These are phyloP conservation scores for Alectoris magna DNA, from an alignment of 2,797 vertebrate species.

Conservation along the genomic window DNA sequence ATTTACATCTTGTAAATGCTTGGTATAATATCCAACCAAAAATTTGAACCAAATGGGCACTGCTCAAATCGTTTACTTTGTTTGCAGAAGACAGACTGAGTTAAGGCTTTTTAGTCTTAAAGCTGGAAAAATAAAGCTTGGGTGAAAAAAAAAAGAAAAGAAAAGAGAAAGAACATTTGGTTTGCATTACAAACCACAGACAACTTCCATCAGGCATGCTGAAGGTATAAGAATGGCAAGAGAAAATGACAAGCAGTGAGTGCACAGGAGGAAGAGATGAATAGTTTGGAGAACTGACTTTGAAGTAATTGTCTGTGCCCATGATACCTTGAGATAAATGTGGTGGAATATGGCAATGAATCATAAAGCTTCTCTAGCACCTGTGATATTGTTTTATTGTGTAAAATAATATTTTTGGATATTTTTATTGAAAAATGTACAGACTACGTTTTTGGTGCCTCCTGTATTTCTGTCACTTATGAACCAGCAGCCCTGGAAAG, in stretches of 20 bases:
- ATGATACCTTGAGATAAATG: constrained; percentile 29
- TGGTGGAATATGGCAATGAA: constrained; percentile 15
- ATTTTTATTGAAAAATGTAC: constrained; percentile 29
- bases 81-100: constrained; percentile 42
- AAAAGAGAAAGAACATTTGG: constrained; percentile 63
- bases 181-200: constrained; percentile 69
- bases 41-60: constrained; percentile 62
- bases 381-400: background rate
- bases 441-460: background rate
- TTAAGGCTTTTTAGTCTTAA: constrained; percentile 41
- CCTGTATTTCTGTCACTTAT: constrained; percentile 26
- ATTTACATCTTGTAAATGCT: constrained; percentile 48
- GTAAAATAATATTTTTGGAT: constrained; percentile 2
- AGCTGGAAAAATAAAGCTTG: constrained; percentile 64
- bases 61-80: constrained; percentile 33
- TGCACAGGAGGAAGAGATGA: background rate
- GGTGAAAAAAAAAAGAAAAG: background rate
- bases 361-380: background rate
- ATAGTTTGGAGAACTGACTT: background rate
- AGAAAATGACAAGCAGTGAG: constrained; percentile 41
- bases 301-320: constrained; percentile 22
- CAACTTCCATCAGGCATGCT: constrained; percentile 56
- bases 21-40: constrained; percentile 29
- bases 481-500: constrained; percentile 40
- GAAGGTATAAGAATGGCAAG: constrained; percentile 48